Base-by-base conservation (phyloP, 2,888 invertebrate species). In the Siphlonurus alternatus region DNA sequence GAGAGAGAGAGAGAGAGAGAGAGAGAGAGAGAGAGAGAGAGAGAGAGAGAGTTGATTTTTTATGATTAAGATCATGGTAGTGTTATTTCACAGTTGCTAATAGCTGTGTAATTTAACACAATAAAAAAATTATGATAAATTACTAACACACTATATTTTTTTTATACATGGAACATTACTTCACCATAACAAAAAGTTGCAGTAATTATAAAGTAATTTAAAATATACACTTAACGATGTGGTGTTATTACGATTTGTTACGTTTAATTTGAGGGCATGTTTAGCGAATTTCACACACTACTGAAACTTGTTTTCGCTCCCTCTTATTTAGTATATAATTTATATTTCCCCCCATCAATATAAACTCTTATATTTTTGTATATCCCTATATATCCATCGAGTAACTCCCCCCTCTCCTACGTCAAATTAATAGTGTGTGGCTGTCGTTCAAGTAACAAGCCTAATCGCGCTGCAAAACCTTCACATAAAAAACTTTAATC, bases 361-460 rank as follows among this genome's bases (percentile, higher is more conserved):
- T 38, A 38, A 15, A 10, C 5, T 38, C 5, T 10, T 38, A 38
- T 38, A 10, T 15, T 38, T 38, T 38, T 38, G 38, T 38, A 15
- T 38, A 38, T 38, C 5, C 15, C 24, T 18, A 20, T 1, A 61
- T 15, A 23, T 23, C 24, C 23, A 61, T 20, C 60, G 23, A 22
- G 60, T 22, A 2, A 60, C 22, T 1, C 1, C 15, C 7, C 19
- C 15, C 22, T 61, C 63, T 63, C 56, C 67, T 65, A 66, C 67
- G 67, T 68, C 67, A 68, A 68, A 68, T 67, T 67, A 68, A 68
- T 68, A 68, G 67, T 67, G 66, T 15, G 5, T 38, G 15, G 38
- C 67, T 68, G 67, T 68, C 68, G 67, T 68, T 68, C 64, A 64
- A 66, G 66, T 68, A 68, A 68, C 68, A 68, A 68, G 67, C 66